Evolutionary conservation across 1,140 invertebrate species (phyloP).

Genomic region (Dreissena rostriformis): DNA sequence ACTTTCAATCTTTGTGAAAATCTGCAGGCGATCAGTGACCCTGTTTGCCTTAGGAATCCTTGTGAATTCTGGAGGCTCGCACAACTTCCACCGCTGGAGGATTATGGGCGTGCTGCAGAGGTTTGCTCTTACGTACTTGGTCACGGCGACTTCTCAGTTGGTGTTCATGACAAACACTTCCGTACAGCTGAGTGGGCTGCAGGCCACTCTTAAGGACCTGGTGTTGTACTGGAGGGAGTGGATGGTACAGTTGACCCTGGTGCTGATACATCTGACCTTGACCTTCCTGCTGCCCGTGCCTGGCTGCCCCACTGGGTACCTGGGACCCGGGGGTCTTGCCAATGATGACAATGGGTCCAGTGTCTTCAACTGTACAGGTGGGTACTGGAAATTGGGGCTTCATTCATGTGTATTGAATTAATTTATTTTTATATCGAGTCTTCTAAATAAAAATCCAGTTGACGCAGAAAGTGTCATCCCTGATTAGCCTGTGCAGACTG

Average conservation of each 20-base stretch:
- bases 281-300: slow-evolving; percentile 88
- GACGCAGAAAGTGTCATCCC: too few relatives aligned
- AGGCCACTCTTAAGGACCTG: slow-evolving; percentile 82
- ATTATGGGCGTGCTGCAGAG: slow-evolving; percentile 93
- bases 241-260: slow-evolving; percentile 85
- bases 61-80: slow-evolving; percentile 57
- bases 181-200: slow-evolving; percentile 15
- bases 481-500: too few relatives aligned
- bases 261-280: slow-evolving; percentile 86
- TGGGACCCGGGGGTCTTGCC: slow-evolving; percentile 91
- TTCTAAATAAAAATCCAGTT: too few relatives aligned
- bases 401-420: too few relatives aligned
- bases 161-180: slow-evolving; percentile 77
- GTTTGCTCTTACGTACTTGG: slow-evolving; percentile 89
- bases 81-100: slow-evolving; percentile 83
- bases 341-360: slow-evolving; percentile 82
- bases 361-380: slow-evolving; percentile 90
- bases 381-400: slow-evolving; percentile 70
- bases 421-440: too few relatives aligned
- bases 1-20: slow-evolving; percentile 80
- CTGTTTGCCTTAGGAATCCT: slow-evolving; percentile 72
- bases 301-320: slow-evolving; percentile 85
- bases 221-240: slow-evolving; percentile 86
- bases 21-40: slow-evolving; percentile 85
- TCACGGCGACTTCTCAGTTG: slow-evolving; percentile 87